Evolutionary conservation across 2,113 vertebrate species (phyloP).

Genomic region (Garra rufa): DNA sequence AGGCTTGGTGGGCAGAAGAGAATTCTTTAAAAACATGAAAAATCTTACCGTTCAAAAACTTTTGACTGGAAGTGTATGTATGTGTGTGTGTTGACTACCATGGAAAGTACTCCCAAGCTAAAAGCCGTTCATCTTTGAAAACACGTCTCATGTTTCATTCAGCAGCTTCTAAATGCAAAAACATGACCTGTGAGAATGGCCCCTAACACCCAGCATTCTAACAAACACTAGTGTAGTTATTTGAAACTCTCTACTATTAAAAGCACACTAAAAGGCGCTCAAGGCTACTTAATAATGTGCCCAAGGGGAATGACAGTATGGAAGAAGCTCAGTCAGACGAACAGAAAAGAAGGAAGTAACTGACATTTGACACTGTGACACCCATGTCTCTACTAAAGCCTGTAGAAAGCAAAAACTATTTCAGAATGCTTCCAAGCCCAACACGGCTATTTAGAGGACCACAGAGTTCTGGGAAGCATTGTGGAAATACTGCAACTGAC

Average conservation of each 20-base stretch:
- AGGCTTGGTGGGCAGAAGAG: too few species aligned
- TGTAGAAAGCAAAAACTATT: constrained; percentile 63
- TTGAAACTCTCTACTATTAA: not conserved
- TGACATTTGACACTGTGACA: constrained; percentile 56
- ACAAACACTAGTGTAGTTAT: not conserved
- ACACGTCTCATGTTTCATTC: not conserved
- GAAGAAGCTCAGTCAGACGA: constrained; percentile 13
- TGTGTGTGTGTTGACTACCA: not conserved
- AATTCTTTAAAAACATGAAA: too few species aligned
- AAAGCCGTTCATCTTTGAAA: not conserved
- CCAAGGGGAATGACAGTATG: not conserved
- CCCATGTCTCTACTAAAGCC: constrained; percentile 50
- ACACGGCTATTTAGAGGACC: constrained; percentile 60
- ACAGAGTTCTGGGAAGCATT: constrained; percentile 44
- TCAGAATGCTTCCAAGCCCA: constrained; percentile 55
- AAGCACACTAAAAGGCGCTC: constrained; percentile 13
- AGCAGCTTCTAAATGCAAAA: not conserved
- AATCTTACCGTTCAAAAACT: too few species aligned
- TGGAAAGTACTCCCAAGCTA: not conserved
- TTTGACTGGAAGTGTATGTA: too few species aligned
- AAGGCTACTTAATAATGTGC: not conserved
- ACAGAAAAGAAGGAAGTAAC: constrained; percentile 61
- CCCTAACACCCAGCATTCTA: not conserved
- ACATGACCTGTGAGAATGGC: not conserved
- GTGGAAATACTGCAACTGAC: constrained; percentile 43